Percentiles rank a stretch among this genome's conserved stretches.
phyloP scores from a whole-genome alignment of 2,888 invertebrate species.

The Eulithis prunata region DNA sequence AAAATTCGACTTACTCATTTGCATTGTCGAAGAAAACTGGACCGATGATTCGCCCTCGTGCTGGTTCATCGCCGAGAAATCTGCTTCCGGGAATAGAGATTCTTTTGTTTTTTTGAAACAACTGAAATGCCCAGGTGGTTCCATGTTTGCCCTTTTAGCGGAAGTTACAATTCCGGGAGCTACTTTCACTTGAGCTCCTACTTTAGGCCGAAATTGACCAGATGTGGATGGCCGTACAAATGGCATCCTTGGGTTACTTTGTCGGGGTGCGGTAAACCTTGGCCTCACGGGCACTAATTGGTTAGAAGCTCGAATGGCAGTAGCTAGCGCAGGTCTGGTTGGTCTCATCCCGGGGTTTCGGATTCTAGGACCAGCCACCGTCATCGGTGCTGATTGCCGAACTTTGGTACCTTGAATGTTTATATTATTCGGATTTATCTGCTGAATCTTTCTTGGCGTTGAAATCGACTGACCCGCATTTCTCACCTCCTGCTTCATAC shows the following conservation, averaged over 20 bases:
- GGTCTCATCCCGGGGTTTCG: slow-evolving; percentile 48
- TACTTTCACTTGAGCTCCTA: slow-evolving; percentile 63
- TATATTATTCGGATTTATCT: slow-evolving; percentile 49
- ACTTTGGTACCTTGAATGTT: slow-evolving; percentile 61
- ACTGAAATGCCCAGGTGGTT: slow-evolving; percentile 66
- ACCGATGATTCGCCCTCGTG: slow-evolving; percentile 48
- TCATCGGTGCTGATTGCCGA: slow-evolving; percentile 54
- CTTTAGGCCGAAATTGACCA: slow-evolving; percentile 45
- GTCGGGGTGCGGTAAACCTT: slow-evolving; percentile 48
- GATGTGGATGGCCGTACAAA: slow-evolving; percentile 47
- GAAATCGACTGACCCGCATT: slow-evolving; percentile 53
- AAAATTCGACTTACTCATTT: slow-evolving; percentile 61
- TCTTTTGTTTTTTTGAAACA: slow-evolving; percentile 77
- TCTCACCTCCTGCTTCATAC: slow-evolving; percentile 66
- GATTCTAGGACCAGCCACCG: slow-evolving; percentile 27
- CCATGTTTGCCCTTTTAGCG: slow-evolving; percentile 55
- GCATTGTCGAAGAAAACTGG: slow-evolving; percentile 60
- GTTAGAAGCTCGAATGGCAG: slow-evolving; percentile 51
- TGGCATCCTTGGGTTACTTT: slow-evolving; percentile 52
- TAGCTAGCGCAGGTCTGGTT: slow-evolving; percentile 40
- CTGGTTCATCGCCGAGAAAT: slow-evolving; percentile 49
- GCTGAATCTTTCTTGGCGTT: slow-evolving; percentile 52
- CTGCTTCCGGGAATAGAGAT: slow-evolving; percentile 61
- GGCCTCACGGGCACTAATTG: slow-evolving; percentile 60
- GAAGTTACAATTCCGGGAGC: slow-evolving; percentile 57